Evolutionary conservation across 2,888 invertebrate species (phyloP), one percentile per base, ranked within the genome.

Genomic region (Oligia latruncula): DNA sequence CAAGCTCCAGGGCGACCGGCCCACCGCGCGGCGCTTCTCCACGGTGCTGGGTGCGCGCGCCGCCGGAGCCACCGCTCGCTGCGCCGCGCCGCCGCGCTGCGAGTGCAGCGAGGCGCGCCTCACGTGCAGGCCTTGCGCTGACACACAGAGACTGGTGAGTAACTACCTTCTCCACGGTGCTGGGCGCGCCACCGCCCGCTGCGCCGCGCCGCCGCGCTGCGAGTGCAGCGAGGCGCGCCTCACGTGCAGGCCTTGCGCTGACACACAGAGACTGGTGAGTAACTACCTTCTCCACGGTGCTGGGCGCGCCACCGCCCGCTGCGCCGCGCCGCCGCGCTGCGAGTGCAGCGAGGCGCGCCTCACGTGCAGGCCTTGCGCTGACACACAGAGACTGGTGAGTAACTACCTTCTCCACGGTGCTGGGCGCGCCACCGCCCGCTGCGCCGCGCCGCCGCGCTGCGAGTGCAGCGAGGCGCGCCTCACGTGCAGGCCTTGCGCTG

Each of bases 71-170:
- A 40, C 40, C 40, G 82, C 83, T 43, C 89, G 91, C 8, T 93
- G 94, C 84, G 66, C 60, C 67, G 43, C 80, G 9, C 85, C 92
- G 81, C 94, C 94, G 86, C 93, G 95, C 90, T 97, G 97, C 93
- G 97, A 97, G 93, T 97, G 97, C 81, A 93, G 95, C 87, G 93
- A 93, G 84, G 93, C 92, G 1, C 80, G 97, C 95, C 29, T 94
- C 93, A 3, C 91, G 94, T 75, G 92, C 92, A 15, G 93, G 93
- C 71, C 40, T 0, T 40, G 40, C 40, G 40, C 40, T 0, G 40
- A 40, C 40, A 40, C 40, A 40, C 40, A 40, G 40, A 40, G 40
- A 5, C 40, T 40, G 40, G 40, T 40, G 40, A 84, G 40, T 40
- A 40, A 40, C 40, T 40, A 40, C 40, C 40, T 40, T 4, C 40